Base-by-base conservation (phyloP, 1,140 invertebrate genomes). In the Heliconius nattereri region DNA sequence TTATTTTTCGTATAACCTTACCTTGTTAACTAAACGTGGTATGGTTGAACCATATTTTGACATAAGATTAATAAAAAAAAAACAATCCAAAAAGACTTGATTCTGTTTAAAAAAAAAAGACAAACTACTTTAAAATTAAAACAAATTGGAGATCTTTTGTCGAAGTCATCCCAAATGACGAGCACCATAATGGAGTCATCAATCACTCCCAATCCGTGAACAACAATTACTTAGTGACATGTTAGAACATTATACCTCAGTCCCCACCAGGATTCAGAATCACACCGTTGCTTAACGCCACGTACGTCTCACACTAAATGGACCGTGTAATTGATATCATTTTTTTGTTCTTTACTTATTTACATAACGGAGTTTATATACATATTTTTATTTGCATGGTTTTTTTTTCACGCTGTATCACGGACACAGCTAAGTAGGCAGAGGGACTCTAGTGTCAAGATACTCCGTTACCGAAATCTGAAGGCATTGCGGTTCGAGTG, bases 261-360 rank as follows among this genome's bases (percentile, higher is more conserved):
- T 35, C 32, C 40, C 29, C 60, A 71, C n/a, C 60, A 45, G 20
- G 32, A 84, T 86, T 85, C 83, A 84, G 83, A 86, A 80, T 80
- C 66, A 83, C 80, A 83, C 80, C 73, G 74, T 75, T 79, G n/a
- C 75, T 35, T 35, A 71, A 71, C 35, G 35, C 71, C 20, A 66
- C 49, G 73, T 81, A 80, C 83, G 87, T 85, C 83, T 83, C 81
- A 78, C 82, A 80, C 72, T 84, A 85, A 90, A 84, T 90, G 87
- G 79, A 90, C 76, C 88, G 77, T 89, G 85, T 84, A 89, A 91
- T 91, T 87, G 84, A 76, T 81, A 83, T 81, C 79, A n/a, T 80
- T 74, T 73, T 78, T 71, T 78, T 57, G 49, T 83, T 71, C 57
- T 83, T 78, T 78, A 40, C 73, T 66, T 66, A 40, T 57, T 5